Base-by-base conservation (phyloP, 2,113 vertebrate species). In the Scolopax mira region DNA sequence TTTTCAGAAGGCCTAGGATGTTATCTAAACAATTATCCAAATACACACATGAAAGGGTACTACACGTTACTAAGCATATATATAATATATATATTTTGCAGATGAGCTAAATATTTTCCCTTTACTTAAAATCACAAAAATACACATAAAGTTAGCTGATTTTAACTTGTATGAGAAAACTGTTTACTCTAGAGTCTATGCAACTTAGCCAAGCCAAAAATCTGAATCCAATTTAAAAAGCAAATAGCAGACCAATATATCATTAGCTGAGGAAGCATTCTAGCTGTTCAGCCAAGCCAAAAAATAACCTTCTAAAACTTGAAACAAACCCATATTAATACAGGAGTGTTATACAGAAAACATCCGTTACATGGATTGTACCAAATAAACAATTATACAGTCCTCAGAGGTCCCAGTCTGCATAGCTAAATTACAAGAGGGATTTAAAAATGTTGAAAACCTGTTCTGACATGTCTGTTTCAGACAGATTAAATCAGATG, bases 201-300 rank as follows among this genome's bases (percentile, higher is more conserved):
- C 71, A 94, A 79, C 8, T 51, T 51, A 91, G 6, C 46, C 14
- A 85, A 82, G 67, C 33, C 55, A 88, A 91, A 94, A 95, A 69
- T 88, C 42, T 94, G 80, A 91, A 94, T 93, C 46, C 49, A 91
- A 88, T 93, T 75, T 88, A 64, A 91, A 95, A 95, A 80, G 18
- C 71, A 95, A 94, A 95, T 79, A 64, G 10, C 28, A 92, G 70
- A 92, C 70, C 85, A 95, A 89, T 61, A 88, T 41, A 72, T 81
- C 37, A 91, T 96, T 92, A 96, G 37, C 33, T 75, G 49, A 67
- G 58, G 48, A 79, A 81, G 44, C 15, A 77, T 67, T 67, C 58
- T 87, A 90, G 54, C 55, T 78, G 33, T 24, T 94, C 57, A 87
- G 86, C 13, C 33, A 61, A 55, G 66, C 49, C 3, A 80, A 94